A percentile compares a stretch with the other conserved stretches of the same genome.
Evolutionary conservation across 2,113 vertebrate species (phyloP).

Genomic region (Nannospalax galili): DNA sequence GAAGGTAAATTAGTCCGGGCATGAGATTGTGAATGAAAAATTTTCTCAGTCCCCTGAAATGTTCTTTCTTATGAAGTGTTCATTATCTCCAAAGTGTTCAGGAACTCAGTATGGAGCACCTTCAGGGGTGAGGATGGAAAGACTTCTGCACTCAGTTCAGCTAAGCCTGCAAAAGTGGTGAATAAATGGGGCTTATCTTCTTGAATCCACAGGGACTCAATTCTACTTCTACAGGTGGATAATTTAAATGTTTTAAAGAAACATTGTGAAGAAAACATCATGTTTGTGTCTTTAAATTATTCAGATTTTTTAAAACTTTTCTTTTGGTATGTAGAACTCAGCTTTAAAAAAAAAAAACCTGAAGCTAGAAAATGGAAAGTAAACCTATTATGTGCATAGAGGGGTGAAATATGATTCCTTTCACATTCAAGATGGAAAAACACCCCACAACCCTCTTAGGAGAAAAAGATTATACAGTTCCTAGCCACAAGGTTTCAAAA

Average conservation of each 20-base stretch:
- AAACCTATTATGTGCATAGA: neutral
- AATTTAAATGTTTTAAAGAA: neutral
- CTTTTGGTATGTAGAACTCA: neutral
- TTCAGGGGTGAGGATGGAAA: neutral
- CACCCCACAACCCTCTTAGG: neutral
- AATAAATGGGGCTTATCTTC: neutral
- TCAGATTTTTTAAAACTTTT: neutral
- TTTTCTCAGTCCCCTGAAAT: neutral
- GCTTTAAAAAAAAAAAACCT: neutral
- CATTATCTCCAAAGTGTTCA: neutral
- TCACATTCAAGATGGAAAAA: neutral
- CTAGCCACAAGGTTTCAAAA: neutral
- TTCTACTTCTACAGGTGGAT: neutral
- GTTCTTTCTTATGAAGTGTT: neutral
- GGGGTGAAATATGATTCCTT: neutral
- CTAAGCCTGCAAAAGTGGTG: neutral
- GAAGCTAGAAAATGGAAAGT: neutral
- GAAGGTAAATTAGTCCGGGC: conserved; percentile 19
- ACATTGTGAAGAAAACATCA: neutral
- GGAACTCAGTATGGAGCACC: neutral
- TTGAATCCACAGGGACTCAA: too few relatives aligned
- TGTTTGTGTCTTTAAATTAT: neutral
- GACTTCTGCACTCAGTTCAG: neutral
- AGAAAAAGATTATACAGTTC: neutral
- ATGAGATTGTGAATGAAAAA: neutral